A percentile compares a stretch with the other conserved stretches of the same genome.
These are phyloP conservation scores for Perca schrenkii DNA, from an alignment of 2,113 vertebrate genomes.

Conservation along the genomic window DNA sequence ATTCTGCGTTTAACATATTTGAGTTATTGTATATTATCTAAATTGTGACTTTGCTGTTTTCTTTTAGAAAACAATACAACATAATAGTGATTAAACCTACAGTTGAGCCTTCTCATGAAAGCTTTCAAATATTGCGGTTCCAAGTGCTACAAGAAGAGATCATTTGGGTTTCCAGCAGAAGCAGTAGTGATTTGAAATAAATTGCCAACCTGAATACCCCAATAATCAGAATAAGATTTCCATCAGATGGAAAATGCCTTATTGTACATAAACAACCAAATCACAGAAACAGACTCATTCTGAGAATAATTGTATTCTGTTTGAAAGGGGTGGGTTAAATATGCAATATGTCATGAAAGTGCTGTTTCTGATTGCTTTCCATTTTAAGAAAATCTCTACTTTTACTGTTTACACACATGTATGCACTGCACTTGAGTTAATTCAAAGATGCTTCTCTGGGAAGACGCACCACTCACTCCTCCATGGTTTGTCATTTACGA, in stretches of 20 bases:
- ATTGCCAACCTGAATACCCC: slow-evolving; percentile 1
- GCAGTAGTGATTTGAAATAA: slow-evolving; percentile 4
- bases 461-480: slow-evolving; percentile 16
- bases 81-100: not conserved
- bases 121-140: not conserved
- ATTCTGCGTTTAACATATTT: not conserved
- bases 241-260: not conserved
- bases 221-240: slow-evolving; percentile 17
- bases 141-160: not conserved
- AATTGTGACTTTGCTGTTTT: not conserved
- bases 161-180: slow-evolving; percentile 1
- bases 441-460: slow-evolving; percentile 28
- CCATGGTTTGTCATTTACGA: slow-evolving; percentile 42
- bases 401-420: not conserved
- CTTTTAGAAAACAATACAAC: not conserved
- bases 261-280: slow-evolving; percentile 10
- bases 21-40: not conserved
- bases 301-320: slow-evolving; percentile 3
- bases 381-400: slow-evolving; percentile 16
- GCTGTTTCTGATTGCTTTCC: slow-evolving; percentile 30
- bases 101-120: not conserved
- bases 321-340: slow-evolving; percentile 12
- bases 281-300: not conserved
- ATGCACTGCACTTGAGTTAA: slow-evolving; percentile 13
- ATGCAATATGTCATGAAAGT: slow-evolving; percentile 15